These are phyloP conservation scores for Cryptocephalus primarius DNA, from an alignment of 2,888 invertebrate species.

Conservation along the genomic window DNA sequence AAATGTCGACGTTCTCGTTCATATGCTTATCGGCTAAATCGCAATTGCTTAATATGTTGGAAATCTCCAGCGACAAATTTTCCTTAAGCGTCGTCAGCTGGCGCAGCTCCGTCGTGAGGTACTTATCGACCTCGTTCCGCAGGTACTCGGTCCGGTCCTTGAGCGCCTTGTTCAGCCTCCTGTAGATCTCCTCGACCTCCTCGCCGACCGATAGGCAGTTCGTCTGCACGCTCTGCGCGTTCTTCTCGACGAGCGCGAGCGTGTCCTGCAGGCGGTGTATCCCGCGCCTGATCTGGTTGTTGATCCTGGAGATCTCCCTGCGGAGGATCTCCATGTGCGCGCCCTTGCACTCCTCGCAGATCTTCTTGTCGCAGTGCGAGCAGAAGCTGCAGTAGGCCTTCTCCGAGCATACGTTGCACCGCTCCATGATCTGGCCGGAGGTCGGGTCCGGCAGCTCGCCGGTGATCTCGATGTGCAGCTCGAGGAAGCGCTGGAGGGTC, in stretches of 20 bases:
- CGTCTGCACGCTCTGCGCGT: slow-evolving; percentile 74
- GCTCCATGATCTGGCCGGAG: slow-evolving; percentile 84
- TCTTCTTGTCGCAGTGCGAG: slow-evolving; percentile 94
- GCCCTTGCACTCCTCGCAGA: slow-evolving; percentile 92
- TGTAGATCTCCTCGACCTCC: slow-evolving; percentile 88
- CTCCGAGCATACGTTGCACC: slow-evolving; percentile 88
- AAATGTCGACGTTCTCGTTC: slow-evolving; percentile 70
- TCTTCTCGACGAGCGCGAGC: slow-evolving; percentile 74
- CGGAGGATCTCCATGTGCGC: slow-evolving; percentile 93
- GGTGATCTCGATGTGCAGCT: slow-evolving; percentile 86
- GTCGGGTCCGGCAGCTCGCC: slow-evolving; percentile 86
- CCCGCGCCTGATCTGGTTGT: slow-evolving; percentile 61
- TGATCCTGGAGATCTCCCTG: slow-evolving; percentile 42
- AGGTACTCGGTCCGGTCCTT: slow-evolving; percentile 83
- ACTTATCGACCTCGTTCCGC: slow-evolving; percentile 84
- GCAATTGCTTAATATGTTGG: slow-evolving; percentile 93
- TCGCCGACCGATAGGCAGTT: slow-evolving; percentile 85
- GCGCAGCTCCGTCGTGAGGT: slow-evolving; percentile 77
- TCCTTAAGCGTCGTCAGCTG: slow-evolving; percentile 80
- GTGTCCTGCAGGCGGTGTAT: slow-evolving; percentile 83
- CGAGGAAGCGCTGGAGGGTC: slow-evolving; percentile 87
- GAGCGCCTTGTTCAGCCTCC: slow-evolving; percentile 75
- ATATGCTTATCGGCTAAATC: slow-evolving; percentile 92
- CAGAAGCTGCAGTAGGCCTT: slow-evolving; percentile 82
- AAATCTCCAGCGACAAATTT: slow-evolving; percentile 87